Evolutionary conservation across 1,140 invertebrate genomes (phyloP).

Genomic region (Neodiprion pinetum): DNA sequence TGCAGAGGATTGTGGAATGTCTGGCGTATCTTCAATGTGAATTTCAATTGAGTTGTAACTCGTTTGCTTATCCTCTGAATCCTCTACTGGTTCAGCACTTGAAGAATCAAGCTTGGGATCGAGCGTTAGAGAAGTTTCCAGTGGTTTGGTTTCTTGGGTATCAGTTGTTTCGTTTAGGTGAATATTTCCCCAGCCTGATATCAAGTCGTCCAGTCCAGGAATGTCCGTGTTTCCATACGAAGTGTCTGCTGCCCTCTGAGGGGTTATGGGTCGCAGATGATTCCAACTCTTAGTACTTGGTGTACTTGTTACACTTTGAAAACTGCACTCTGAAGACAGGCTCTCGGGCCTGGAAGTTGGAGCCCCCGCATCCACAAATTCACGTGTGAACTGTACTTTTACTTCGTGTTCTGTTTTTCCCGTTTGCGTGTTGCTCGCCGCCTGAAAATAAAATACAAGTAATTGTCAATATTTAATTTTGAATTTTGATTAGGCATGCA

Average conservation of each 20-base stretch:
- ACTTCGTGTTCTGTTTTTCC: constrained; percentile 42
- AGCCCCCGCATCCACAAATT: constrained; percentile 41
- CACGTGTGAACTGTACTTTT: constrained; percentile 46
- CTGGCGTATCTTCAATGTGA: too few relatives aligned
- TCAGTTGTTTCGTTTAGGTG: constrained; percentile 3
- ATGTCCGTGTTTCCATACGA: constrained; percentile 43
- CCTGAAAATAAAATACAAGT: constrained; percentile 35
- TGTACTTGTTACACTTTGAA: constrained; percentile 44
- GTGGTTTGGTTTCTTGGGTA: background rate
- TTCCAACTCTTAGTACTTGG: constrained; percentile 47
- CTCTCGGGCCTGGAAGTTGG: constrained; percentile 30
- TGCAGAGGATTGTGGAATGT: background rate
- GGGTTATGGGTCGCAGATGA: constrained; percentile 30
- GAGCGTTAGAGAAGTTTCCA: background rate
- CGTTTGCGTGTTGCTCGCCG: constrained; percentile 30
- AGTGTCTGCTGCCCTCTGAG: constrained; percentile 16
- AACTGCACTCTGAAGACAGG: constrained; percentile 49
- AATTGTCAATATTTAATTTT: constrained; percentile 5
- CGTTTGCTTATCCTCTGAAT: too few relatives aligned
- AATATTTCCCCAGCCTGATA: constrained; percentile 41
- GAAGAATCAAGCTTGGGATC: constrained; percentile 15
- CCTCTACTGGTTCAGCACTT: too few relatives aligned
- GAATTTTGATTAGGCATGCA: too few relatives aligned
- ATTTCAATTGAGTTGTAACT: too few relatives aligned
- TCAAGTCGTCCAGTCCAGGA: constrained; percentile 46